phyloP scores from a whole-genome alignment of 30 jellyfish, hydroid and myxozoan species.

The Catostylus mosaicus region DNA sequence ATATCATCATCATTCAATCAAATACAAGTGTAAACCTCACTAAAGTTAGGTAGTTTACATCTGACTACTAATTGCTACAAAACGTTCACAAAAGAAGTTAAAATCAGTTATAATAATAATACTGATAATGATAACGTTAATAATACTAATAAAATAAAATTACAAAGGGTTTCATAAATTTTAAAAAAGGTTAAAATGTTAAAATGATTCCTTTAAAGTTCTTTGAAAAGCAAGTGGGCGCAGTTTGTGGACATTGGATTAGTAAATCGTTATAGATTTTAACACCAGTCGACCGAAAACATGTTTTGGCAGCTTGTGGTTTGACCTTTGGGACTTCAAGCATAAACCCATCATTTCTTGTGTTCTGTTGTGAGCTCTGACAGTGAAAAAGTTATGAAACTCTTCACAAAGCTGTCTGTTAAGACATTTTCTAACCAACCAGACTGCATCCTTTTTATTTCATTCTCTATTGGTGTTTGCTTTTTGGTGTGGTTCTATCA shows the following conservation, averaged over 20 bases:
- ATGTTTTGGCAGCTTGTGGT: conserved; percentile 21
- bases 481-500: conserved; percentile 24
- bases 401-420: conserved; percentile 23
- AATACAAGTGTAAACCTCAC: no score
- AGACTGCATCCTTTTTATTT: conserved; percentile 36
- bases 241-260: background rate
- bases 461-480: conserved; percentile 50
- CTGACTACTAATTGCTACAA: no score
- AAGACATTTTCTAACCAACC: conserved; percentile 52
- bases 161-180: no score
- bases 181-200: no score
- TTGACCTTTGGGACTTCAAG: conserved; percentile 23
- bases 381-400: conserved; percentile 20
- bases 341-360: conserved; percentile 22
- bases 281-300: conserved; percentile 42
- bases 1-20: no score
- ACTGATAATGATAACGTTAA: no score
- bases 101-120: no score
- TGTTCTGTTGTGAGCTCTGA: conserved; percentile 16
- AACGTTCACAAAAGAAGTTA: no score
- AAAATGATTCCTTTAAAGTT: background rate
- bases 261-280: conserved; percentile 15
- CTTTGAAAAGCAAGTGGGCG: background rate
- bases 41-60: no score
- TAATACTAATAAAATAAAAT: no score